These are phyloP conservation scores for Stenoptilia bipunctidactyla DNA, from an alignment of 2,888 invertebrate species.

Conservation along the genomic window DNA sequence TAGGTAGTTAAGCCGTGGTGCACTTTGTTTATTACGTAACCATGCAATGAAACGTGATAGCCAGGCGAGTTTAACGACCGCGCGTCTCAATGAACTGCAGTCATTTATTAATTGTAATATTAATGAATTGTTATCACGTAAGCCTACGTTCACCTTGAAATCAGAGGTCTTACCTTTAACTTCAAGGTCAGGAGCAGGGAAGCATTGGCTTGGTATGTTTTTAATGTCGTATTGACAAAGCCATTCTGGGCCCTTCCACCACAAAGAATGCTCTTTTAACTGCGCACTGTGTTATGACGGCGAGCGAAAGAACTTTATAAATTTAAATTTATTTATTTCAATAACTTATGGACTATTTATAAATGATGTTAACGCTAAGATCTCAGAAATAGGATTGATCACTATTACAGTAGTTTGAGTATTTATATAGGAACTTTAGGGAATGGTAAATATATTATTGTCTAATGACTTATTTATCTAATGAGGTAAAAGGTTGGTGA, in stretches of 20 bases:
- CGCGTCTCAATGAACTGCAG: background rate
- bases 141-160: background rate
- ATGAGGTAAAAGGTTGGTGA: too few relatives aligned
- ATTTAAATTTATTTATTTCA: too few relatives aligned
- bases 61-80: background rate
- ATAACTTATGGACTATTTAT: too few relatives aligned
- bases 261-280: background rate
- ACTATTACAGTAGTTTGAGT: too few relatives aligned
- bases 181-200: background rate
- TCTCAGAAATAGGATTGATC: too few relatives aligned
- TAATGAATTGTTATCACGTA: background rate
- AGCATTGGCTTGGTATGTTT: background rate
- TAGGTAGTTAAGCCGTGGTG: background rate
- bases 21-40: background rate
- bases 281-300: too few relatives aligned
- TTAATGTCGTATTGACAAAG: background rate
- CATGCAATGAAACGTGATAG: background rate
- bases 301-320: too few relatives aligned
- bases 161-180: background rate
- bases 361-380: too few relatives aligned
- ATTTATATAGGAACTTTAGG: too few relatives aligned
- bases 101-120: background rate
- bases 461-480: too few relatives aligned
- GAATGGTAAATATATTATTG: too few relatives aligned
- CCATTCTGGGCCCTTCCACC: background rate